Evolutionary conservation across 2,888 invertebrate species (phyloP).

Genomic region (Ophion costatus): DNA sequence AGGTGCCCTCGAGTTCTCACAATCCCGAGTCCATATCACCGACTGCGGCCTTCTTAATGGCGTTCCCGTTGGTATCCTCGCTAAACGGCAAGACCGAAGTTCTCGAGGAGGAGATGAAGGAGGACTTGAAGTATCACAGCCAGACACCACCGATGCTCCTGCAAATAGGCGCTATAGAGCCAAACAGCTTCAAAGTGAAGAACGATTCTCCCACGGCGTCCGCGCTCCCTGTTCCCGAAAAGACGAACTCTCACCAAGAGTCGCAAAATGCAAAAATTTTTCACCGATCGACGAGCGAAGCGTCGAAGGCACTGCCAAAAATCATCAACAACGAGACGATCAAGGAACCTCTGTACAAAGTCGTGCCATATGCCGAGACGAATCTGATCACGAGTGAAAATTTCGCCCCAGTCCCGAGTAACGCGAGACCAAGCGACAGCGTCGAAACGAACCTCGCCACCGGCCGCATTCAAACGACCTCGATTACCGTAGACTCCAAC

Average conservation of each 20-base stretch:
- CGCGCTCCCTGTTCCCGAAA: background rate
- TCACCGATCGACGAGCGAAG: slow-evolving; percentile 63
- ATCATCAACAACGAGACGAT: slow-evolving; percentile 77
- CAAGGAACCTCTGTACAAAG: slow-evolving; percentile 78
- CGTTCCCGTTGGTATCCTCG: slow-evolving; percentile 90
- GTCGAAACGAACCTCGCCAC: slow-evolving; percentile 18
- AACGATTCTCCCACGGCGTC: slow-evolving; percentile 61
- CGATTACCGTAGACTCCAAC: slow-evolving; percentile 33
- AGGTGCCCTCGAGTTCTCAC: slow-evolving; percentile 85
- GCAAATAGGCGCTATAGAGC: slow-evolving; percentile 81
- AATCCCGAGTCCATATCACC: slow-evolving; percentile 88
- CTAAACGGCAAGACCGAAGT: slow-evolving; percentile 85
- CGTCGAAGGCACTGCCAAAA: slow-evolving; percentile 77
- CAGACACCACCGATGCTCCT: slow-evolving; percentile 82
- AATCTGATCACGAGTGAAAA: slow-evolving; percentile 55
- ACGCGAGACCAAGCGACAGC: slow-evolving; percentile 37
- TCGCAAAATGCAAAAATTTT: slow-evolving; percentile 33
- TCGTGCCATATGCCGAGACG: slow-evolving; percentile 73
- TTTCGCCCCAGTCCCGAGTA: slow-evolving; percentile 45
- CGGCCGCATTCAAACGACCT: slow-evolving; percentile 32
- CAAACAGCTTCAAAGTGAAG: slow-evolving; percentile 81
- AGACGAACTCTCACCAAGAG: slow-evolving; percentile 22
- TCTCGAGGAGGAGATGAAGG: slow-evolving; percentile 85
- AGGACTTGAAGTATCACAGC: slow-evolving; percentile 82
- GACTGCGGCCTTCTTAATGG: slow-evolving; percentile 90